Conservation (phyloP, 1,140 invertebrate species). For the Euborellia annulipes region DNA sequence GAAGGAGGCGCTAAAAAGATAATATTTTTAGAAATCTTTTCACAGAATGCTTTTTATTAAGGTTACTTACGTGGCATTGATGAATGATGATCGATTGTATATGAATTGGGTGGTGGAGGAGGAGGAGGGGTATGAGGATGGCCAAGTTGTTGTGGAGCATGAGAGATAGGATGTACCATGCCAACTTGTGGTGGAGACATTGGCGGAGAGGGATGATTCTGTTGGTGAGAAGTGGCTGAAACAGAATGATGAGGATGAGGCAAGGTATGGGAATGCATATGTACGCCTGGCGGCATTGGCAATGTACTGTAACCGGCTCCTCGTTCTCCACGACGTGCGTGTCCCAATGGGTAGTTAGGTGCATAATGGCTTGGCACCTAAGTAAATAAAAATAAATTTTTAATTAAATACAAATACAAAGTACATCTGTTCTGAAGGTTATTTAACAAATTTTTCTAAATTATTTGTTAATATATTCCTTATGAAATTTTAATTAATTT, state of each 20-base stretch:
- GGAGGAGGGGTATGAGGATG: conserved; percentile 31
- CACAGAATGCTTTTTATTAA: too few relatives aligned
- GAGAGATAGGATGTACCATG: conserved; percentile 26
- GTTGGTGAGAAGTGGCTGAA: neutral
- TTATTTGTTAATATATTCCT: too few relatives aligned
- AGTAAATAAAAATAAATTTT: conserved; percentile 7
- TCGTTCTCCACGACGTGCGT: conserved; percentile 48
- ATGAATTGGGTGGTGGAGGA: conserved; percentile 30
- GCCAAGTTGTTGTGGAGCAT: conserved; percentile 14
- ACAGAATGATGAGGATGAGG: conserved; percentile 29
- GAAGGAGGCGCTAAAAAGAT: conserved; percentile 52
- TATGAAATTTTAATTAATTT: too few relatives aligned
- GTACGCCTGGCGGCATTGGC: conserved; percentile 33
- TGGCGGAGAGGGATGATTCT: conserved; percentile 10
- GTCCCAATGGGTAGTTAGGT: conserved; percentile 78
- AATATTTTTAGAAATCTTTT: too few relatives aligned
- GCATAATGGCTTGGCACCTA: conserved; percentile 81
- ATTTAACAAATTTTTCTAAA: too few relatives aligned
- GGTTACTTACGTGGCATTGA: conserved; percentile 63
- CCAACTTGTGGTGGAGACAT: conserved; percentile 21
- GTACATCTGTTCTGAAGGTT: too few relatives aligned
- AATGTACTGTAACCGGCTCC: conserved; percentile 73
- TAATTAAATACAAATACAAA: conserved; percentile 1
- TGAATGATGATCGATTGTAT: conserved; percentile 40
- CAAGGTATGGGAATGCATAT: conserved; percentile 28